phyloP scores from a whole-genome alignment of 2,113 vertebrate species.

The Entelurus aequoreus region DNA sequence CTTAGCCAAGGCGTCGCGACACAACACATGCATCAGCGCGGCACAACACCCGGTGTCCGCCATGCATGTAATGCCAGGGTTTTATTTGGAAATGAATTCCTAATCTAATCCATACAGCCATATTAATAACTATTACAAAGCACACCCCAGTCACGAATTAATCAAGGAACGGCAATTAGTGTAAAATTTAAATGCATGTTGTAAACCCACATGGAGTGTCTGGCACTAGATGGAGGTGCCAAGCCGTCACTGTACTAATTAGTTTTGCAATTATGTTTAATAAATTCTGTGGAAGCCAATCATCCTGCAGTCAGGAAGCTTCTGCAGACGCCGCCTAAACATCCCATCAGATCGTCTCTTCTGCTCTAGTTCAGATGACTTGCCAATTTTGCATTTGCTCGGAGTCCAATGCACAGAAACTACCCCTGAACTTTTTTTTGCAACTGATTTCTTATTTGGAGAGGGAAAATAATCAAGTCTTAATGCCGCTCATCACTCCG shows the following conservation, averaged over 20 bases:
- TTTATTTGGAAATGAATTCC: constrained; percentile 73
- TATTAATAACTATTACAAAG: constrained; percentile 78
- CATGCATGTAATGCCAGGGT: constrained; percentile 65
- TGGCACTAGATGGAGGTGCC: constrained; percentile 72
- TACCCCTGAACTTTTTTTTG: neutral
- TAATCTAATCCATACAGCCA: constrained; percentile 74
- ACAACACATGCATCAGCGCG: constrained; percentile 49
- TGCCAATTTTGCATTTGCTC: neutral
- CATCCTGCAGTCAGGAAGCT: constrained; percentile 53
- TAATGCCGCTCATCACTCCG: no score
- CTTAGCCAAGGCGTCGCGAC: constrained; percentile 41
- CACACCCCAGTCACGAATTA: constrained; percentile 69
- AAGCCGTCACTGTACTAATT: constrained; percentile 77
- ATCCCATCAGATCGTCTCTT: neutral
- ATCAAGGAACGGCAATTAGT: constrained; percentile 76
- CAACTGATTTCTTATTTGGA: neutral
- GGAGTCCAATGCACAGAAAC: neutral
- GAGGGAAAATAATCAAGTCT: neutral
- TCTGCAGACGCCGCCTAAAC: constrained; percentile 37
- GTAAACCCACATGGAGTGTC: constrained; percentile 75
- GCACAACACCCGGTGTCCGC: constrained; percentile 40
- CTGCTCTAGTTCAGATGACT: neutral
- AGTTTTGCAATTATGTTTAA: constrained; percentile 80
- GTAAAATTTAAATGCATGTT: constrained; percentile 77
- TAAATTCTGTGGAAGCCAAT: constrained; percentile 75